Evolutionary conservation across 2,113 vertebrate species (phyloP), one percentile per base, ranked within the genome.

Genomic region (Anhinga rufa): DNA sequence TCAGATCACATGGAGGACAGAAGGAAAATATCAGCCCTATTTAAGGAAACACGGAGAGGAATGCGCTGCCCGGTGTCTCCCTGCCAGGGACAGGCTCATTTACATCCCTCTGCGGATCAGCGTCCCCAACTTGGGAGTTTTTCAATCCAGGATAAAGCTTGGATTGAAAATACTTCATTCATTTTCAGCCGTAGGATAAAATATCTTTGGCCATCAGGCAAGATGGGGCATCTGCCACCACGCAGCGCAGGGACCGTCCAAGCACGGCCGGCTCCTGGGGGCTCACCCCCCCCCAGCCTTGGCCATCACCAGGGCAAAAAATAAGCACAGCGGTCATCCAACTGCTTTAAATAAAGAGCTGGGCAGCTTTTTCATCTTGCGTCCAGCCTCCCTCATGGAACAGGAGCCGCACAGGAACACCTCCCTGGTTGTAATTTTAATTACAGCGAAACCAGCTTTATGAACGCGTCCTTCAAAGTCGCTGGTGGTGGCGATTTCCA

Each of bases 381-480:
- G 32, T 17, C 24, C 49, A 9, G 34, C 29, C 65, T 21, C 29
- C 10, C 25, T 9, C 19, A 2, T 4, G 31, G 48, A 24, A 24
- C 20, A 17, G 46, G 46, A 4, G 26, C 13, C 6, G 26, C 32
- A 18, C 51, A 15, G 62, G 19, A 18, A 29, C 8, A 3, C 34
- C 24, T 26, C 32, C 75, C 46, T 4, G 17, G 32, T 1, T 2
- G 29, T 36, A 22, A 26, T 14, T 22, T 51, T 57, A 49, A 49
- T 70, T 14, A 12, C 3, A 32, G 21, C 34, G 16, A 31, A 57
- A 36, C 3, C 40, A 17, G 13, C 16, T 24, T 32, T 6, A 26
- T 12, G 21, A 54, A n/a, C 18, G 9, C 1, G 4, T 6, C 16
- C 19, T 34, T 42, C 32, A 0, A 24, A n/a, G 61, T 3, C 4